phyloP scores from a whole-genome alignment of 2,888 invertebrate species.

The Anorthoa munda region DNA sequence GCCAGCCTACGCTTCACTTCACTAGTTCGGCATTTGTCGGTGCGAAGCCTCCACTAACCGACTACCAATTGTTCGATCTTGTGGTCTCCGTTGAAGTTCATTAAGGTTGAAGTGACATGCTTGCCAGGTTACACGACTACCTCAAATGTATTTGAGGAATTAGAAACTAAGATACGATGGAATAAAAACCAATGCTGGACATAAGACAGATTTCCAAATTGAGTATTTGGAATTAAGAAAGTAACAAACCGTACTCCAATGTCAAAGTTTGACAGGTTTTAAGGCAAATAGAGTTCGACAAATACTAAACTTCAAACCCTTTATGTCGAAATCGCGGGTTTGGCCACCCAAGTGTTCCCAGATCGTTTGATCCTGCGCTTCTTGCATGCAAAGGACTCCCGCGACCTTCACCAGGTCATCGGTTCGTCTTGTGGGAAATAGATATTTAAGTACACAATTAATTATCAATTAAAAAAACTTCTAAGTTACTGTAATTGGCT shows the following conservation, averaged over 20 bases:
- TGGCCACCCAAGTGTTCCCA: neutral
- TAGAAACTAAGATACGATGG: neutral
- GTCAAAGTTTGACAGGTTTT: no score
- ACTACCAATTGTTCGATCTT: constrained; percentile 37
- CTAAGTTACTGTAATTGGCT: neutral
- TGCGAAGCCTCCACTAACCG: constrained; percentile 25
- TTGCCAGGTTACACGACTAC: neutral
- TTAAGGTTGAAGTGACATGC: constrained; percentile 7
- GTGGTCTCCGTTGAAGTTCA: constrained; percentile 24
- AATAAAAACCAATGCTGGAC: no score
- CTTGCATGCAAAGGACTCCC: neutral
- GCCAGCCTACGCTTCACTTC: constrained; percentile 33
- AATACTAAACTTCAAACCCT: no score
- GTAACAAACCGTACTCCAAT: no score
- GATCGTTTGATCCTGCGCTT: neutral
- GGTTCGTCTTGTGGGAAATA: neutral
- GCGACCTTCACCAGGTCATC: neutral
- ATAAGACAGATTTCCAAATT: no score
- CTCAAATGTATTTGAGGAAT: neutral
- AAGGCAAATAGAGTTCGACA: no score
- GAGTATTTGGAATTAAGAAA: no score
- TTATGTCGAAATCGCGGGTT: neutral
- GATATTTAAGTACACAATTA: neutral
- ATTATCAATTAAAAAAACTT: neutral
- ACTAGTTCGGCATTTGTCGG: constrained; percentile 54